Percentiles rank a stretch among this genome's conserved stretches.
Evolutionary conservation across 2,113 vertebrate genomes (phyloP).

Genomic region (Prietella phreatophila): DNA sequence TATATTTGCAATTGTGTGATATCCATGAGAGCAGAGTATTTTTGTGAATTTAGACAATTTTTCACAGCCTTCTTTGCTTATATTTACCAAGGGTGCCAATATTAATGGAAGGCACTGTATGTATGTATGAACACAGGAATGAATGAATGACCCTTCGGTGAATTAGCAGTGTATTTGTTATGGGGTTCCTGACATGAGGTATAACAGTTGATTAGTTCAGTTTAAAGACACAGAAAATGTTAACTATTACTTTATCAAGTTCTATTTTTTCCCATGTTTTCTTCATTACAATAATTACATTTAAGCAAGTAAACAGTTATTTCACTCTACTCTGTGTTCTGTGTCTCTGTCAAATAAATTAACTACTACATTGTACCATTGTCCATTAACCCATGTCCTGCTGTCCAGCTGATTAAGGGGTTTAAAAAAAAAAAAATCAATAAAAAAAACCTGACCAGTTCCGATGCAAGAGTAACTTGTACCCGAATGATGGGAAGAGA

Average conservation of each 20-base stretch:
- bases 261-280: not conserved
- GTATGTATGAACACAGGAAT: not conserved
- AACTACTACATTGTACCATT: not conserved
- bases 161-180: not conserved
- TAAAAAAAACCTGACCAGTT: no score
- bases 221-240: not conserved
- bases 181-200: not conserved
- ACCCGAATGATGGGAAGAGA: no score
- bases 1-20: no score
- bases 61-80: no score
- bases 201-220: not conserved
- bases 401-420: not conserved
- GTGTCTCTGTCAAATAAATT: not conserved
- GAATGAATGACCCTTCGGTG: not conserved
- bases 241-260: conserved; percentile 1
- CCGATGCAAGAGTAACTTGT: no score
- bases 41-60: no score
- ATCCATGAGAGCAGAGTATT: no score
- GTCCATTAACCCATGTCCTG: not conserved
- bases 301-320: conserved; percentile 4
- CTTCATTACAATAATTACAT: not conserved
- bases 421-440: not conserved
- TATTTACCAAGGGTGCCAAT: no score
- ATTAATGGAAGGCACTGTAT: not conserved
- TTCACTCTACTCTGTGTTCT: not conserved